Conservation (phyloP, 1,140 invertebrate genomes). For the Subanguina moxae region DNA sequence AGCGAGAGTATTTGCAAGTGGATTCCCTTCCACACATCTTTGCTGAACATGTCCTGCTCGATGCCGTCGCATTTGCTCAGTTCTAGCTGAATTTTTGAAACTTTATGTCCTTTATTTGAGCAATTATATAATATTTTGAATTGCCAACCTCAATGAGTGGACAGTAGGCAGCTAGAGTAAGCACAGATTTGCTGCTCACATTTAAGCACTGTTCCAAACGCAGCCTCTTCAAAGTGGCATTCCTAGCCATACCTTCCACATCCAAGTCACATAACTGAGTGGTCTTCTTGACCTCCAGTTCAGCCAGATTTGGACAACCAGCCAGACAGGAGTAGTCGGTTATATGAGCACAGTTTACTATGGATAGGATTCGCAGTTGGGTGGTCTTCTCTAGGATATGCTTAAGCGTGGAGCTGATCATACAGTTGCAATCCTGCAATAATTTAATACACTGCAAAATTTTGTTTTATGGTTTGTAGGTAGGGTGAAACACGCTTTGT, state of each 20-base stretch:
- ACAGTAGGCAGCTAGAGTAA: conserved; percentile 5
- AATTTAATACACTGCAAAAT: neutral
- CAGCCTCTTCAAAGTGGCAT: conserved; percentile 9
- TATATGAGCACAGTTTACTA: conserved; percentile 28
- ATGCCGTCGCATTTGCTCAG: conserved; percentile 27
- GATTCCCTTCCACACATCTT: neutral
- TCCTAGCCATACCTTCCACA: conserved; percentile 28
- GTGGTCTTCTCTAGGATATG: conserved; percentile 14
- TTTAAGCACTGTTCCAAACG: conserved; percentile 22
- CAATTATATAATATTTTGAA: too few relatives aligned
- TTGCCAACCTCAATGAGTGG: conserved; percentile 25
- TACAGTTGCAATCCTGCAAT: conserved; percentile 28
- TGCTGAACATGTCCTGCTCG: conserved; percentile 19
- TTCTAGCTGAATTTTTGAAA: conserved; percentile 31
- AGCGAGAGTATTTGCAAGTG: conserved; percentile 16
- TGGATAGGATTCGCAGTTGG: conserved; percentile 17
- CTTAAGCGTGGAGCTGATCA: conserved; percentile 11
- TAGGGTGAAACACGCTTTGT: too few relatives aligned
- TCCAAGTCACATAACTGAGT: conserved; percentile 15
- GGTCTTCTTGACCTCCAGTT: conserved; percentile 24
- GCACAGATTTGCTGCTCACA: conserved; percentile 26
- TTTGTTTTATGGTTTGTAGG: too few relatives aligned
- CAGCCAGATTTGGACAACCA: neutral
- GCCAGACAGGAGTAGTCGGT: conserved; percentile 17
- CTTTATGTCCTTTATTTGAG: neutral